A percentile compares a stretch with the other conserved stretches of the same genome.
phyloP scores from a whole-genome alignment of 1,140 invertebrate species.

The Drosophila eugracilis region DNA sequence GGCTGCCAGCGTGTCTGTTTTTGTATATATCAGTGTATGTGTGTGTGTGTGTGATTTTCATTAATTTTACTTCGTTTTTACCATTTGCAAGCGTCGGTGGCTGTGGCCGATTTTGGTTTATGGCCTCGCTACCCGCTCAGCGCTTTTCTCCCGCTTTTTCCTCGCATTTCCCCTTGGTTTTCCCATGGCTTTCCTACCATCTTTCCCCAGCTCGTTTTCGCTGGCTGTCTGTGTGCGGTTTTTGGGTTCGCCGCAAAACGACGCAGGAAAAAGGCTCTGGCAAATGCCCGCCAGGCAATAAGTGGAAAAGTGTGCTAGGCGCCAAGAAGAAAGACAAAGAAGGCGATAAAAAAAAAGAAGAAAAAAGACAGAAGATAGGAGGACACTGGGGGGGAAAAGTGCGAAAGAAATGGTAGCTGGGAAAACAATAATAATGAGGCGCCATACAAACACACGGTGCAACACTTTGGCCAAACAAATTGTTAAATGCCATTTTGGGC shows the following conservation, averaged over 20 bases:
- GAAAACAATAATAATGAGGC: conserved; percentile 75
- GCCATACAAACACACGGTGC: conserved; percentile 68
- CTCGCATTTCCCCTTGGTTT: background rate
- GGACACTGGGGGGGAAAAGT: background rate
- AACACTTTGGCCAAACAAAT: conserved; percentile 66
- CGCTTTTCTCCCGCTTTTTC: conserved; percentile 23
- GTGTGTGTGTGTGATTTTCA: conserved; percentile 70
- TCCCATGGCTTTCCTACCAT: conserved; percentile 1
- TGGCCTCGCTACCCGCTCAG: conserved; percentile 47
- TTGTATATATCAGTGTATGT: conserved; percentile 3
- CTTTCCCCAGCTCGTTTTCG: conserved; percentile 25
- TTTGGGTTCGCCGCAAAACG: conserved; percentile 69
- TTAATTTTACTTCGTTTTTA: conserved; percentile 79
- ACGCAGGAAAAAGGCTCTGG: conserved; percentile 66
- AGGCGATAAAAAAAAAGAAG: too few species aligned
- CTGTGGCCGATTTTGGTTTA: conserved; percentile 77
- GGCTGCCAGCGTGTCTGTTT: conserved; percentile 36
- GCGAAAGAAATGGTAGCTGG: conserved; percentile 53
- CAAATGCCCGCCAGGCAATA: conserved; percentile 64
- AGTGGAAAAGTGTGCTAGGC: conserved; percentile 52
- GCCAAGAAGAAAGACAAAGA: conserved; percentile 8
- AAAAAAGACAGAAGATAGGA: conserved; percentile 1
- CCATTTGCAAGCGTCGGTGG: conserved; percentile 61
- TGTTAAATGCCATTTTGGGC: conserved; percentile 38
- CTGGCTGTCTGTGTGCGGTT: conserved; percentile 63